These are phyloP conservation scores for Anhinga anhinga DNA, from an alignment of 2,113 vertebrate species.

Conservation along the genomic window DNA sequence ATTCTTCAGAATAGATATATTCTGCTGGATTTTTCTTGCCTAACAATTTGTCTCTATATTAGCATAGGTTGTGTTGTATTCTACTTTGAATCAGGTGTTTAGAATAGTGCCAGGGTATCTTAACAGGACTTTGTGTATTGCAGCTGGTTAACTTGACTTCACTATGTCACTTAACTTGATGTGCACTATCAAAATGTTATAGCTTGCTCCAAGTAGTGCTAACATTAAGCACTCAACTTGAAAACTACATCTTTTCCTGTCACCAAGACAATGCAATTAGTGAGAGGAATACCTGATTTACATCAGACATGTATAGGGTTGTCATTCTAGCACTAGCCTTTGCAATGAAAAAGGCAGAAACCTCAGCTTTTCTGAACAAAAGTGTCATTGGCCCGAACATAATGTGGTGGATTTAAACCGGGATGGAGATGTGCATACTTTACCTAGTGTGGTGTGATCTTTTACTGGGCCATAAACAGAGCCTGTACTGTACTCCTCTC, in stretches of 20 bases:
- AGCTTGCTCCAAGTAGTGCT: background rate
- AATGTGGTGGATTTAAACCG: conserved; percentile 40
- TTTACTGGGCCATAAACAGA: conserved; percentile 49
- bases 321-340: background rate
- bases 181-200: background rate
- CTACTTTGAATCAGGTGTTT: background rate
- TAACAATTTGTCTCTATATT: background rate
- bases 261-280: background rate
- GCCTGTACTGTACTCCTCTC: conserved; percentile 17
- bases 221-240: background rate
- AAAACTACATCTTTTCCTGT: background rate
- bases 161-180: background rate
- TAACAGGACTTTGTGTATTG: background rate
- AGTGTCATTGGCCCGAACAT: background rate
- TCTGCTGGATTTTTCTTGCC: background rate
- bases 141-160: background rate
- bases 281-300: background rate
- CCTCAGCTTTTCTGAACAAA: conserved; percentile 35
- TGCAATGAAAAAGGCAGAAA: conserved; percentile 6
- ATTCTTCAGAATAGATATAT: background rate
- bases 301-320: accelerated
- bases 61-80: background rate
- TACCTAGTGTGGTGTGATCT: conserved; percentile 50
- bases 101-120: background rate
- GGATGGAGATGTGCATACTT: conserved; percentile 47